Evolutionary conservation across 2,113 vertebrate genomes (phyloP), one percentile per base, ranked within the genome.

Genomic region (Lophius piscatorius): DNA sequence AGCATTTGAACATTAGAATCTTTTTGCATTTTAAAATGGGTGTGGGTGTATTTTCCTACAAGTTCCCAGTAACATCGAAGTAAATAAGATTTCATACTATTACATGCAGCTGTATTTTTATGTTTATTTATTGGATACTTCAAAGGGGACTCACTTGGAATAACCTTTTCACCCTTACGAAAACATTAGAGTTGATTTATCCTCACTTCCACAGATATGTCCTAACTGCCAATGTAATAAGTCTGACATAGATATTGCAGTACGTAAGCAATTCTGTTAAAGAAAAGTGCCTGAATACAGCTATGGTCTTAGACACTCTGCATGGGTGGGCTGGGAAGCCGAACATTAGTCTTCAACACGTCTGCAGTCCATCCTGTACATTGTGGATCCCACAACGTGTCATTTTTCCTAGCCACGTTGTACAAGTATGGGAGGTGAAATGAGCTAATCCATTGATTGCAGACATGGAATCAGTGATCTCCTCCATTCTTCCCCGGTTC

Each of bases 221-320:
- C 54, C 42, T 47, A 54, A 58, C 28, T 60, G 38, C 60, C 52
- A n/a, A 21, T 6, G 42, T 47, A 14, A 41, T 63, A 36, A 38
- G 55, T 41, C 40, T 69, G 75, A 82, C 76, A 76, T 70, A 83
- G 50, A 76, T 81, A 55, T 24, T 69, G 65, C 80, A 82, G 77
- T 67, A 41, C 68, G 74, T 45, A 5, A 78, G 76, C 78, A 85
- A 82, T 83, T 59, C 65, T 3, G 35, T 24, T 16, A 31, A 69
- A 70, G 44, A 41, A 24, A 35, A 68, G 26, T 0, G 24, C 13
- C 52, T 44, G 74, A 71, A 39, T 48, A 2, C 57, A 47, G 21
- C 59, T 31, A 35, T 38, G 38, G 18, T 44, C 46, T 57, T n/a
- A 39, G 56, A 58, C 56, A 35, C 36, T 61, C 59, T 47, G 44